Base-by-base conservation (phyloP, 2,113 vertebrate species). In the Crotalus horridus region DNA sequence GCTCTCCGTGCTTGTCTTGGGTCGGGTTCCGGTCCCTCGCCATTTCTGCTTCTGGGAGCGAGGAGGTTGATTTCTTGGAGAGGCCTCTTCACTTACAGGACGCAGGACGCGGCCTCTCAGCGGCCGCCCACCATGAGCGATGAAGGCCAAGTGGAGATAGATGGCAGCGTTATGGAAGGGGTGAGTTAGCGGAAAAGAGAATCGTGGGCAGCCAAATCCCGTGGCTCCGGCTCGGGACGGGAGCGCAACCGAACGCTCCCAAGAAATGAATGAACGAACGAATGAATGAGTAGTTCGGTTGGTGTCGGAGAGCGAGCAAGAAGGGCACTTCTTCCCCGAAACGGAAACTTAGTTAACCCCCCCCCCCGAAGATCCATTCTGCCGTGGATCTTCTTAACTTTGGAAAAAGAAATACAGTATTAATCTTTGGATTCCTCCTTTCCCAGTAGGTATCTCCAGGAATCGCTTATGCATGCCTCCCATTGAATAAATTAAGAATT, bases 141-240 rank as follows among this genome's bases (percentile, higher is more conserved):
- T 9, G 94, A 94, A 39, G 95, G 93, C 89, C 87, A 69, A 85
- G 95, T 98, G 92, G 98, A 99, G 92, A 97, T 99, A 74, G 99
- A 99, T 95, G 99, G 99, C 93, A 98, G 98, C 90, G 97, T 99
- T 92, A 98, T 99, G 99, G 99, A 99, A 96, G 99, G 99, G 96
- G 99, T 99, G 96, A 99, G 99, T 97, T 87, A 23, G 53, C 7
- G 29, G 7, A 48, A 11, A 7, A 4, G 23, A 23, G 89, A 26
- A 26, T 26, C 1, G 9, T 26, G 12, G 48, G 2, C 23, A n/a
- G 17, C 13, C 7, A 0, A 4, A n/a, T 3, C 51, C 51, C 11
- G 51, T 54, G 26, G 29, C 20, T 29, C 51, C 39, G 15, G 13
- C 29, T n/a, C 53, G 85, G 46, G 43, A 46, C 0, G 4, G 85